These are phyloP conservation scores for Elaeidobius kamerunicus DNA, from an alignment of 2,888 invertebrate species.

Conservation along the genomic window DNA sequence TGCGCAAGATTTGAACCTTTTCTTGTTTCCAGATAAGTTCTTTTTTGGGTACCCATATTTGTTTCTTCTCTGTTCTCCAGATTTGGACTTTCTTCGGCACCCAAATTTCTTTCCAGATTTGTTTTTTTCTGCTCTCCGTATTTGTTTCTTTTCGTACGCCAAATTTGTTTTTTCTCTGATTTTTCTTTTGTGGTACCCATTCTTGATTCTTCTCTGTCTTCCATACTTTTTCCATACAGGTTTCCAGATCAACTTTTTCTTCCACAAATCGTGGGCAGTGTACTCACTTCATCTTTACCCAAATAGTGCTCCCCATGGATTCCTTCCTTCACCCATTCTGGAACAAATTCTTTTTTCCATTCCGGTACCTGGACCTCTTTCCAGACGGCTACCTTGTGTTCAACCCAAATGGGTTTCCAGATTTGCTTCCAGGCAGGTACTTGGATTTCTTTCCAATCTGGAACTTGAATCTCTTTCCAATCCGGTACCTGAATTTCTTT, in stretches of 20 bases:
- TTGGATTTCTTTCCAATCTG: slow-evolving; percentile 59
- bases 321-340: slow-evolving; percentile 74
- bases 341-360: slow-evolving; percentile 70
- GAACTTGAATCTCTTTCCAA: slow-evolving; percentile 64
- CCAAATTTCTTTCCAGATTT: slow-evolving; percentile 67
- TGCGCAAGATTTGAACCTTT: slow-evolving; percentile 53
- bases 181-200: slow-evolving; percentile 64
- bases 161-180: slow-evolving; percentile 65
- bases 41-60: slow-evolving; percentile 60
- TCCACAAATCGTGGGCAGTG: slow-evolving; percentile 79
- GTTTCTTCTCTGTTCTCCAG: slow-evolving; percentile 57
- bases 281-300: slow-evolving; percentile 83
- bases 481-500: slow-evolving; percentile 62
- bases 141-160: too few species aligned
- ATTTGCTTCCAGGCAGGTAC: slow-evolving; percentile 57
- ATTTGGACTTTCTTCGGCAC: slow-evolving; percentile 56
- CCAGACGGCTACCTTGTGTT: slow-evolving; percentile 62
- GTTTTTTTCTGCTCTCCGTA: too few species aligned
- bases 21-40: slow-evolving; percentile 59
- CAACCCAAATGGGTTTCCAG: slow-evolving; percentile 61
- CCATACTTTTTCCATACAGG: slow-evolving; percentile 79
- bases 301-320: slow-evolving; percentile 76
- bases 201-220: slow-evolving; percentile 69
- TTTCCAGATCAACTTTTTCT: slow-evolving; percentile 78
- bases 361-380: slow-evolving; percentile 54